Evolutionary conservation across 2,113 vertebrate species (phyloP).

Genomic region (Dendrocopos noguchii): DNA sequence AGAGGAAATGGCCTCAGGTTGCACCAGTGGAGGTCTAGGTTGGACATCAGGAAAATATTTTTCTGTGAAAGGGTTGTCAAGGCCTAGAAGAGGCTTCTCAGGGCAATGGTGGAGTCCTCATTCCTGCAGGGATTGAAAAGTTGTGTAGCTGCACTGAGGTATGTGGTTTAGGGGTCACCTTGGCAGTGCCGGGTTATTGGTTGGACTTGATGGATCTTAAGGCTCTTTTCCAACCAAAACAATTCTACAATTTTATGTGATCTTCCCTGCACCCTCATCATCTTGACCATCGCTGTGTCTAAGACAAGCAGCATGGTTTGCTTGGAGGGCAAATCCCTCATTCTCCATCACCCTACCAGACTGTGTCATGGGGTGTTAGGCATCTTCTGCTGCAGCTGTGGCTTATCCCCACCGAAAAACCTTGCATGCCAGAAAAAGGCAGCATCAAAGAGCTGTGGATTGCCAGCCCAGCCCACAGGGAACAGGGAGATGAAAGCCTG

Average conservation of each 20-base stretch:
- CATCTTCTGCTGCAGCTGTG: neutral
- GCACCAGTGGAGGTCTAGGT: too few species aligned
- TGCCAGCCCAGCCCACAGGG: neutral
- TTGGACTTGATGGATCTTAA: too few species aligned
- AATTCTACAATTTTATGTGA: rapidly evolving
- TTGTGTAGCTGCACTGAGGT: too few species aligned
- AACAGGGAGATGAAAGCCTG: constrained; percentile 1
- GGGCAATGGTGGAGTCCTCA: too few species aligned
- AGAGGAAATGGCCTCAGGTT: too few species aligned
- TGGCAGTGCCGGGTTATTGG: too few species aligned
- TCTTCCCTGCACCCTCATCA: neutral
- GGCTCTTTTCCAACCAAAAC: too few species aligned
- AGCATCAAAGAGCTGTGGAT: neutral
- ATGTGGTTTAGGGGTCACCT: too few species aligned
- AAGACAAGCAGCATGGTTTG: neutral
- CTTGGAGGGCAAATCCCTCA: neutral
- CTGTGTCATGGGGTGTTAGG: neutral
- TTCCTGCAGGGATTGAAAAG: too few species aligned
- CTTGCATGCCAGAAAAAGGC: neutral
- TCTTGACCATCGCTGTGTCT: rapidly evolving
- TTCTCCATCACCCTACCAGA: neutral
- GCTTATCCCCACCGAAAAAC: neutral
- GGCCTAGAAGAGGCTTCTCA: too few species aligned
- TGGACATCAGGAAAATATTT: too few species aligned
- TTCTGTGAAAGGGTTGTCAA: too few species aligned